A percentile compares a stretch with the other conserved stretches of the same genome.
phyloP scores from a whole-genome alignment of 2,888 invertebrate genomes.

The Bombyx huttoni region DNA sequence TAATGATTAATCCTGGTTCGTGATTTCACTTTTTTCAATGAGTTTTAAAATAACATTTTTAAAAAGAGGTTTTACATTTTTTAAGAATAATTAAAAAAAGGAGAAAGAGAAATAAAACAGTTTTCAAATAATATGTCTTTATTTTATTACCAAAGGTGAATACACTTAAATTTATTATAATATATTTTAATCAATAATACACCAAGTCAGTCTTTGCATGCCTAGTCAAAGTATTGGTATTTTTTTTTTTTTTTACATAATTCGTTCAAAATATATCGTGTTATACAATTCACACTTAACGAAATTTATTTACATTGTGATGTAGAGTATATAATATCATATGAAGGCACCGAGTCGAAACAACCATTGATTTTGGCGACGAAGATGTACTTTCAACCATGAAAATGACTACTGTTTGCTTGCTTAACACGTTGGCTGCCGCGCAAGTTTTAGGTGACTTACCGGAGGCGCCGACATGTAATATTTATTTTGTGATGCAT shows the following conservation, averaged over 20 bases:
- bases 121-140: slow-evolving; percentile 37
- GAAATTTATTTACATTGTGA: not conserved
- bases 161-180: slow-evolving; percentile 51
- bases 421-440: too few relatives aligned
- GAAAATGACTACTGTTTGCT: too few relatives aligned
- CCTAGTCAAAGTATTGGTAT: slow-evolving; percentile 62
- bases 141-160: slow-evolving; percentile 44
- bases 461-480: too few relatives aligned
- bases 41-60: too few relatives aligned
- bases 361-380: not conserved
- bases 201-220: slow-evolving; percentile 72
- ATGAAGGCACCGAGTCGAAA: slow-evolving; percentile 27
- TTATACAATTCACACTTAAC: not conserved
- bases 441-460: too few relatives aligned
- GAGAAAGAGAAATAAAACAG: slow-evolving; percentile 10
- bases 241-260: slow-evolving; percentile 35
- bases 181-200: slow-evolving; percentile 43
- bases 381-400: not conserved
- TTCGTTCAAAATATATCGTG: not conserved
- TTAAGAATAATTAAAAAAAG: too few relatives aligned
- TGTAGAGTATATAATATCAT: slow-evolving; percentile 17
- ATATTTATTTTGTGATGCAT: too few relatives aligned
- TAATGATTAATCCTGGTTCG: too few relatives aligned
- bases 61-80: too few relatives aligned
- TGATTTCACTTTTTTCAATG: too few relatives aligned